Evolutionary conservation across 2,797 vertebrate genomes (phyloP), one percentile per base, ranked within the genome.

Genomic region (Characodon lateralis): DNA sequence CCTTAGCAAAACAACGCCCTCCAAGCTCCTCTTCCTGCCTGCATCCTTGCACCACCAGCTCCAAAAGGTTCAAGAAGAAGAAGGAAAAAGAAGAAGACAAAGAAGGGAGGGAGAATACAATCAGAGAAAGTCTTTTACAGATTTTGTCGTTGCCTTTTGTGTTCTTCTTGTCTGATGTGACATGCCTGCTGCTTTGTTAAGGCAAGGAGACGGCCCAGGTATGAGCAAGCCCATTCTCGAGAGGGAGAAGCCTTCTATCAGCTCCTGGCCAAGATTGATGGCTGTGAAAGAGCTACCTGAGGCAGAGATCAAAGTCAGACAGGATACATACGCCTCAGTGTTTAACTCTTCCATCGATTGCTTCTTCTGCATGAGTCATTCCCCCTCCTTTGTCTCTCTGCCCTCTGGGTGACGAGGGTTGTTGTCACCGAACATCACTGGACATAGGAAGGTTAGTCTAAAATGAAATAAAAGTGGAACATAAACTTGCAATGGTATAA

Each of bases 291-390:
- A 93, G 88, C 76, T 90, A 95, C 93, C 94, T 93, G 90, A 93
- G 90, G 90, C 91, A 51, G 83, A 95, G 93, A 96, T 96, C 95
- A 96, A 96, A 96, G 94, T 87, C 81, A 83, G 85, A 89, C 86
- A 91, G 88, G 90, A 94, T 85, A 87, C 85, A 86, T 86, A 90
- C 31, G 85, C 93, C 87, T 93, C 88, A 46, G 72, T 48, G 18
- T 94, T 95, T 93, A 93, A 94, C 91, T 89, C 94, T 95, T 95
- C 95, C 90, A 95, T 95, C 92, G 92, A 81, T 78, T n/a, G 50
- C 83, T 85, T 88, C 73, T 83, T 80, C 83, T 81, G 72, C 79
- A 72, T 61, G 82, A 90, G 89, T 91, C 89, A 76, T 51, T 88
- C 92, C 90, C 93, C 82, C 72, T 92, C 85, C 87, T 88, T 88